Base-by-base conservation (phyloP, 2,113 vertebrate species). In the Pyrgilauda ruficollis region DNA sequence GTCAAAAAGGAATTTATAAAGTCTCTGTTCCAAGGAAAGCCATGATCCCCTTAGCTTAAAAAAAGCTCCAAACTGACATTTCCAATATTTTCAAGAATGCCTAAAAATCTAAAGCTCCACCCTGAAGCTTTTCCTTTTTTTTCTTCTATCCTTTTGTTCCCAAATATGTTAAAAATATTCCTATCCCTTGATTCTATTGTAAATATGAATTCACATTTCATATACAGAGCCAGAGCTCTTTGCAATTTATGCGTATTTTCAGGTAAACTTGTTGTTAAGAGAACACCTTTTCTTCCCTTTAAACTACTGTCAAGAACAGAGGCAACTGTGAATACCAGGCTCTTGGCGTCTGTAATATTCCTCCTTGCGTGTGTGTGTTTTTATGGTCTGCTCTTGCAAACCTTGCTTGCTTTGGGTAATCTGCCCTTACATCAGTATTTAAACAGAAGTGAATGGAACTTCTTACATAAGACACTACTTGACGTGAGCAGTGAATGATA, bases 1-100 rank as follows among this genome's bases (percentile, higher is more conserved):
- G 92, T 90, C 76, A 87, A 92, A 95, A 84, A 95, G 70, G 93
- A 96, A 93, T 97, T 93, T 85, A 76, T 76, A 73, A 96, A 86
- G 30, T 78, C 52, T 96, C 61, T 96, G 72, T 89, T 94, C 37
- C 63, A 90, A 84, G 26, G 31, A 96, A 96, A 94, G 10, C 7
- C 37, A 39, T 80, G 72, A 96, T 94, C 68, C 64, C n/a, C 37
- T 75, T 49, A 87, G 76, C 90, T 95, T 92, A 86, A 94, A 88
- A 87, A 78, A 47, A 87, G 56, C 66, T 92, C n/a, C n/a, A 64
- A 78, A 74, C 56, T 93, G 79, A 41, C 77, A 82, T 95, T 92
- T 89, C n/a, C 31, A 91, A 64, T 92, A 89, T 75, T 93, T 93
- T 95, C 31, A 93, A 84, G 73, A 84, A 90, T 75, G 62, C 22